Evolutionary conservation across 2,888 invertebrate genomes (phyloP), one percentile per base, ranked within the genome.

Genomic region (Drosophila hamatofila): DNA sequence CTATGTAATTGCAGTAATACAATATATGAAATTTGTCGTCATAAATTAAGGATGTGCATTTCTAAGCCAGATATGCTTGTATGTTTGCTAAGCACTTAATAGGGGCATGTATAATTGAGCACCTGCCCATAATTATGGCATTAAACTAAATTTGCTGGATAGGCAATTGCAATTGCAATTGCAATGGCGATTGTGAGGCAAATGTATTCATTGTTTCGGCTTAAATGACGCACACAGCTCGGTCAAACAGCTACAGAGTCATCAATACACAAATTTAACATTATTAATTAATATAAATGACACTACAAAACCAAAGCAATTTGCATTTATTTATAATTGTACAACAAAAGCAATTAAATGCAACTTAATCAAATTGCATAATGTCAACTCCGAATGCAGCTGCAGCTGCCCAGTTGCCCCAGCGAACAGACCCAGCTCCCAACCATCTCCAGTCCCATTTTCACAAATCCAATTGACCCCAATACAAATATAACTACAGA

Each of bases 361-460:
- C 64, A 79, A 82, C 86, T 84, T 86, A 84, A 86, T 86, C 84
- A 86, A 84, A 84, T 79, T 77, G 84, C 76, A 82, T 72, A 80
- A 78, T 85, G 78, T 65, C 78, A 83, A 74, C 78, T 80, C 65
- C 75, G 83, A 85, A 81, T 85, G 81, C 83, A 76, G 65, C 30
- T 27, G 48, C 18, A 11, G 23, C 14, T 14, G 46, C n/a, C n/a
- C 48, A 9, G 25, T 54, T 61, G 56, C 52, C 30, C 61, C 11
- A 25, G 23, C 58, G 57, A n/a, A 25, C 44, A 11, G 21, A 12
- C 37, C 18, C 6, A 21, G 7, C 23, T 23, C 18, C 51, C 23
- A 21, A n/a, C 37, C 48, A 49, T 37, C 67, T 41, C 9, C 65
- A 49, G 61, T 16, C 44, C 39, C 63, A 33, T 49, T 30, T 49